Conservation (phyloP, 2,888 invertebrate species). For the Mantis religiosa region DNA sequence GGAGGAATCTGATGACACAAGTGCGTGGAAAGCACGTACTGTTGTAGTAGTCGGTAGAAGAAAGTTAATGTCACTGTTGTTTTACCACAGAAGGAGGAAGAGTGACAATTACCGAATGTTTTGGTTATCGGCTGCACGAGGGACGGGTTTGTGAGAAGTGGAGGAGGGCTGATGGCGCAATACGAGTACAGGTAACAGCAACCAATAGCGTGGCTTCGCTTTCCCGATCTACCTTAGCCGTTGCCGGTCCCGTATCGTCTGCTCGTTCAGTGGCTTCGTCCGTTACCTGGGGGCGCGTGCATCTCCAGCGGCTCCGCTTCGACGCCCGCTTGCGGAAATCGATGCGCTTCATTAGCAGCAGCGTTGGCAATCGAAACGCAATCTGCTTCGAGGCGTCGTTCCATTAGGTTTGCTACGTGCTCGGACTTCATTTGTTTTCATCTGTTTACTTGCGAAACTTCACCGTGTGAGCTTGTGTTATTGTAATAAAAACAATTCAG, state of each 20-base stretch:
- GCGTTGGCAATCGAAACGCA: neutral
- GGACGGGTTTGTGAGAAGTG: neutral
- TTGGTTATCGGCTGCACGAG: neutral
- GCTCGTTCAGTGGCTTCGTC: neutral
- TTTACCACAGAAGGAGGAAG: neutral
- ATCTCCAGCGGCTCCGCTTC: neutral
- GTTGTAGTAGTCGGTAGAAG: neutral
- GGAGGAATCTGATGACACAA: no score
- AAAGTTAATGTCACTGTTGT: neutral
- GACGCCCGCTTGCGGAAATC: neutral
- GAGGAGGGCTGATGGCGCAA: neutral
- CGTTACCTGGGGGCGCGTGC: slow-evolving; percentile 12
- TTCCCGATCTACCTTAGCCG: neutral
- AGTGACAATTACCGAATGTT: neutral
- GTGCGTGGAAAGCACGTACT: no score
- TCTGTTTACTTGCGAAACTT: no score
- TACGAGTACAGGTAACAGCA: neutral
- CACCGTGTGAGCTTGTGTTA: neutral
- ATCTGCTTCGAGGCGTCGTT: neutral
- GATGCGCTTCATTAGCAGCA: neutral
- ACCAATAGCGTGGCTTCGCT: neutral
- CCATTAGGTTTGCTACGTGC: neutral
- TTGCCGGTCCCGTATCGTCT: slow-evolving; percentile 3
- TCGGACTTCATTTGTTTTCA: neutral
- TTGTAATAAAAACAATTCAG: neutral